Conservation (phyloP, 2,888 invertebrate genomes). For the Ophion slaviceki region DNA sequence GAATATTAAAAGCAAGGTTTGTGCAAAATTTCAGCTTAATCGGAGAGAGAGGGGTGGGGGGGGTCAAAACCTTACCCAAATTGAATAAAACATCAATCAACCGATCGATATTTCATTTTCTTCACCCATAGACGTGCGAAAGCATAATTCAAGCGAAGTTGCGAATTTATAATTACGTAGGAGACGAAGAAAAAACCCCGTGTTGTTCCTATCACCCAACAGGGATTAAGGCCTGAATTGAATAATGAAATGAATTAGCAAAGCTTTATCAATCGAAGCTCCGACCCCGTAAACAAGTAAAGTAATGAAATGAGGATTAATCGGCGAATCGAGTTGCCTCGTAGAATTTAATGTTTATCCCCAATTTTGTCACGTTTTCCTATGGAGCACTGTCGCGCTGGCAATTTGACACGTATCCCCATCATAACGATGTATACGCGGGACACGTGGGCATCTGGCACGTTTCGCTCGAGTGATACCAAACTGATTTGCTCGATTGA, state of each 20-base stretch:
- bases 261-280: not conserved
- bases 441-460: slow-evolving; percentile 43
- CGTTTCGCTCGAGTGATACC: slow-evolving; percentile 63
- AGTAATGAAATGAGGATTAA: not conserved
- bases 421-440: slow-evolving; percentile 7
- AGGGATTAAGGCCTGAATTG: no score
- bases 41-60: no score
- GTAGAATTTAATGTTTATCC: not conserved
- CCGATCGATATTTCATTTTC: not conserved
- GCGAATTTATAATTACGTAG: no score
- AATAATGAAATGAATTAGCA: not conserved
- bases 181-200: no score
- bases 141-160: not conserved
- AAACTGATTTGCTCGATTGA: slow-evolving; percentile 68
- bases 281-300: not conserved
- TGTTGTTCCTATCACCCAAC: no score
- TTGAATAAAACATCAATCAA: not conserved
- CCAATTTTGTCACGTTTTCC: not conserved
- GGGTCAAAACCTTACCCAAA: not conserved
- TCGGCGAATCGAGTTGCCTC: not conserved
- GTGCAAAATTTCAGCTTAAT: no score
- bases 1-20: no score
- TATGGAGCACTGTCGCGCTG: not conserved
- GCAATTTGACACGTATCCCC: slow-evolving; percentile 5
- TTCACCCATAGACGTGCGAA: not conserved